Percentiles rank a stretch among this genome's conserved stretches.
Conservation (phyloP, 2,113 vertebrate genomes). For the Oncorhynchus tshawytscha region DNA sequence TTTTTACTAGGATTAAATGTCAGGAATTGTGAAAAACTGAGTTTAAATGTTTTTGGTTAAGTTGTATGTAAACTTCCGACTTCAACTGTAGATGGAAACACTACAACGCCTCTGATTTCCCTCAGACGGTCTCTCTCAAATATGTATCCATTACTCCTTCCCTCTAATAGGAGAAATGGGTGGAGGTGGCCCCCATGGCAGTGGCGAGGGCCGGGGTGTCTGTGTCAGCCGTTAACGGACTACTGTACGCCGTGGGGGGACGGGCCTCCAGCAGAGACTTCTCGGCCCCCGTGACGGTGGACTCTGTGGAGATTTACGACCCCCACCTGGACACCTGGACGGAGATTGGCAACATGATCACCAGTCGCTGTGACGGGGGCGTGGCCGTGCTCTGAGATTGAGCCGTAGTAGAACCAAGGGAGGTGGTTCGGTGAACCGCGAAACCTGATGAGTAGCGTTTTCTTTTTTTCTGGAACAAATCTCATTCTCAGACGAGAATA, state of each 20-base stretch:
- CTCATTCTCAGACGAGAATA: too few species aligned
- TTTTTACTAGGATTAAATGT: too few species aligned
- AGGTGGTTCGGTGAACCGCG: too few species aligned
- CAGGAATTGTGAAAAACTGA: too few species aligned
- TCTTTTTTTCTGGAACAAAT: too few species aligned
- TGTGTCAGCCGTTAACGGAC: constrained; percentile 87
- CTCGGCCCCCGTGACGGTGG: constrained; percentile 90
- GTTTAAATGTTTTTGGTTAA: too few species aligned
- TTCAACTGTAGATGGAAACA: too few species aligned
- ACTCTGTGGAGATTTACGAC: constrained; percentile 96
- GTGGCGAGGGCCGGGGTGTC: constrained; percentile 88
- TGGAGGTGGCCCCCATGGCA: constrained; percentile 90
- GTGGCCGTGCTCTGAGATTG: constrained; percentile 84
- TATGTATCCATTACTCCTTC: background rate
- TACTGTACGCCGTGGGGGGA: constrained; percentile 90
- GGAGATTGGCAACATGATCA: constrained; percentile 96
- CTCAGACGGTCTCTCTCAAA: background rate
- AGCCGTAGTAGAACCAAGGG: background rate
- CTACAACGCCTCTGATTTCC: too few species aligned
- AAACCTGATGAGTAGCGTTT: too few species aligned
- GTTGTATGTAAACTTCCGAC: too few species aligned
- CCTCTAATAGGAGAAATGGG: constrained; percentile 87
- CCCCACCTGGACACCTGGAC: constrained; percentile 85
- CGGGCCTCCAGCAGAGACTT: constrained; percentile 86
- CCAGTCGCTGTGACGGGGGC: constrained; percentile 93